A percentile compares a stretch with the other conserved stretches of the same genome.
phyloP scores from a whole-genome alignment of 2,797 vertebrate genomes.

The Heteromormyrus szaboi region DNA sequence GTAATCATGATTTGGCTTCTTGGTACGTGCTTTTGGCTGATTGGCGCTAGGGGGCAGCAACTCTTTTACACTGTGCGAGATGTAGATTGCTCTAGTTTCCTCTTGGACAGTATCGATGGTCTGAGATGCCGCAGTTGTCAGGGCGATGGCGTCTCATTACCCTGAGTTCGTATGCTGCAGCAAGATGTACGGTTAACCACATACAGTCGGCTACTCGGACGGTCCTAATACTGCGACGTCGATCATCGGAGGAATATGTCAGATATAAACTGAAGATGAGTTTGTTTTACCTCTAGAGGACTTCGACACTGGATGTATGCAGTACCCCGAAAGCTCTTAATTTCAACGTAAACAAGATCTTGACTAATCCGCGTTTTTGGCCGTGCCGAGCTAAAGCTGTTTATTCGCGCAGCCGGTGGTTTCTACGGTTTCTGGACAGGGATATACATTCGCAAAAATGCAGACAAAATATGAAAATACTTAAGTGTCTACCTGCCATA shows the following conservation, averaged over 20 bases:
- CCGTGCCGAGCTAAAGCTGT: slow-evolving; percentile 1
- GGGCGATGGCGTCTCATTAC: slow-evolving; percentile 36
- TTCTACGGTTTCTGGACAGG: neutral
- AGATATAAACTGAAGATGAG: slow-evolving; percentile 10
- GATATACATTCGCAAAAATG: neutral
- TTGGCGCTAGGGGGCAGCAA: slow-evolving; percentile 18
- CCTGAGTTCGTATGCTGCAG: slow-evolving; percentile 10
- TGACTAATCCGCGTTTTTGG: neutral
- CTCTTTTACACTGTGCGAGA: neutral
- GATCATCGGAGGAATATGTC: neutral
- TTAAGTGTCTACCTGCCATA: neutral
- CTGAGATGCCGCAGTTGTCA: slow-evolving; percentile 37
- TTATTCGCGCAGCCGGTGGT: neutral
- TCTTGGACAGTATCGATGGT: slow-evolving; percentile 14
- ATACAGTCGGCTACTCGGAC: neutral
- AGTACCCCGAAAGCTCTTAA: slow-evolving; percentile 4
- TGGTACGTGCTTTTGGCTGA: neutral
- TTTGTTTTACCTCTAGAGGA: neutral
- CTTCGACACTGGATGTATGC: slow-evolving; percentile 15
- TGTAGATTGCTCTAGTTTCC: no score
- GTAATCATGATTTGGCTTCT: neutral
- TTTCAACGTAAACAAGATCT: slow-evolving; percentile 30
- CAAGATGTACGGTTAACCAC: neutral
- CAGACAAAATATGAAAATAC: neutral
- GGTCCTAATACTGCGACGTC: neutral